Percentiles rank a stretch among this genome's conserved stretches.
Evolutionary conservation across 1,140 invertebrate genomes (phyloP).

Genomic region (Trichomalopsis sarcophagae): DNA sequence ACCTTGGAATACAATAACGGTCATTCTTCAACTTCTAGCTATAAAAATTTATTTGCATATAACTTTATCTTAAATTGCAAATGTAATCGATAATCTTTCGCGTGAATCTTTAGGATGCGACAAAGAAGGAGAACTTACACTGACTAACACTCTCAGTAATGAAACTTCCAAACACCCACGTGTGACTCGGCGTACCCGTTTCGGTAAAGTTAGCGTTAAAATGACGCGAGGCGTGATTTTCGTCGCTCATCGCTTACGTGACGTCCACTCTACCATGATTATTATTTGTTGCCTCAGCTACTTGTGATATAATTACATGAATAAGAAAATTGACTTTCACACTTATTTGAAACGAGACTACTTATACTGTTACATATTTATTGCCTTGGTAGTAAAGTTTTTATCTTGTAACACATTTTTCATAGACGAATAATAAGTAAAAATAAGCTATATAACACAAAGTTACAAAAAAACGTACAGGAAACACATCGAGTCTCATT

Average conservation of each 20-base stretch:
- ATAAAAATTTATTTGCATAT: not conserved
- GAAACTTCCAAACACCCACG: slow-evolving; percentile 63
- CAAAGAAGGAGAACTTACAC: slow-evolving; percentile 37
- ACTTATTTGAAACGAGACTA: not conserved
- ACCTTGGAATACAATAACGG: not conserved
- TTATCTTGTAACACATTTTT: too few relatives aligned
- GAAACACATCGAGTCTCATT: too few relatives aligned
- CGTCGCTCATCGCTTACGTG: slow-evolving; percentile 62
- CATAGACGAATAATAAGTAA: too few relatives aligned
- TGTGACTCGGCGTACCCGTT: slow-evolving; percentile 70
- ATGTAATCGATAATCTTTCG: slow-evolving; percentile 46
- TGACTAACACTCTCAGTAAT: slow-evolving; percentile 62
- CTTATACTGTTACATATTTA: not conserved
- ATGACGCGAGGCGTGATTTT: slow-evolving; percentile 28
- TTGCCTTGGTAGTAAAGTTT: too few relatives aligned
- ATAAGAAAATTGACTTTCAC: not conserved
- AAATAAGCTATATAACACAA: too few relatives aligned
- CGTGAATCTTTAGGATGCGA: slow-evolving; percentile 68
- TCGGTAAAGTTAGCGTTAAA: slow-evolving; percentile 68
- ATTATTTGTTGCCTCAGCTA: not conserved
- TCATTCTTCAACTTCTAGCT: not conserved
- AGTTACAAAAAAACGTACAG: too few relatives aligned
- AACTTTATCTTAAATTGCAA: not conserved
- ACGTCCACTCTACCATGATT: slow-evolving; percentile 40
- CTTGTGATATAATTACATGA: not conserved